phyloP scores from a whole-genome alignment of 2,888 invertebrate genomes.

The Acanthococcus lagerstroemiae region DNA sequence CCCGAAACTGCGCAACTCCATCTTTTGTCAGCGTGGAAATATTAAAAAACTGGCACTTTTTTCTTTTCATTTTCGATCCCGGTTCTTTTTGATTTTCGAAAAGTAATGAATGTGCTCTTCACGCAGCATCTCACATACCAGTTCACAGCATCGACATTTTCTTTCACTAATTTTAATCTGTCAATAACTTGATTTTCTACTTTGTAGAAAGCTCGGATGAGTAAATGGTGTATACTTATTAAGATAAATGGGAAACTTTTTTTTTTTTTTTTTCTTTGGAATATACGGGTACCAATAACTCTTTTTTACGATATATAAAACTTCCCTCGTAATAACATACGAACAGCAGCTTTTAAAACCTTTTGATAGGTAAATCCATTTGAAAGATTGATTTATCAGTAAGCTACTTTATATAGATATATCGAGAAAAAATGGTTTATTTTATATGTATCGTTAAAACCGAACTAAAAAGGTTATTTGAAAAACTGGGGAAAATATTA shows the following conservation, averaged over 20 bases:
- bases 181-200: no score
- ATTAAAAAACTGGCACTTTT: no score
- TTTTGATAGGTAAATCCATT: conserved; percentile 30
- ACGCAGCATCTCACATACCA: no score
- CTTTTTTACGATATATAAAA: conserved; percentile 7
- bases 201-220: background rate
- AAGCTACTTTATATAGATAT: conserved; percentile 15
- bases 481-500: conserved; percentile 15
- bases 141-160: no score
- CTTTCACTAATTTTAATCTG: no score
- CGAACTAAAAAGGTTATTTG: conserved; percentile 26
- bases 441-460: conserved; percentile 25
- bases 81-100: no score
- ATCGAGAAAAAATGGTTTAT: conserved; percentile 4
- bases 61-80: no score
- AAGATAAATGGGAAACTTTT: conserved; percentile 26
- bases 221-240: conserved; percentile 15
- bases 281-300: background rate
- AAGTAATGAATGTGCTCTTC: no score
- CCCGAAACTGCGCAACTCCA: no score
- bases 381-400: conserved; percentile 29
- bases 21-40: no score
- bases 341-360: conserved; percentile 23
- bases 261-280: background rate
- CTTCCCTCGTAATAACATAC: conserved; percentile 21